Conservation (phyloP, 2,797 vertebrate genomes). For the Prionace glauca region DNA sequence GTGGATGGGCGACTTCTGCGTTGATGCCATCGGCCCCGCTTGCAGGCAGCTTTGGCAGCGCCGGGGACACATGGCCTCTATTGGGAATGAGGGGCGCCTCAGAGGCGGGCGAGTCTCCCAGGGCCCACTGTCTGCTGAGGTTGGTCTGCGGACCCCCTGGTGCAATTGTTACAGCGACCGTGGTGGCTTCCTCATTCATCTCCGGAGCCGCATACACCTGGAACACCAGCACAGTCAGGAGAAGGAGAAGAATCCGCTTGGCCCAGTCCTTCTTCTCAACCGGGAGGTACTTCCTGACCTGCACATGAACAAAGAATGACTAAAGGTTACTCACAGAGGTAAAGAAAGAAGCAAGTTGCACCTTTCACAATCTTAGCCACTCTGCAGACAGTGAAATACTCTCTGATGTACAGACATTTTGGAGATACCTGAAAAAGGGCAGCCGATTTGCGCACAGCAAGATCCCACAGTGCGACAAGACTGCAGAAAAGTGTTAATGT, state of each 20-base stretch:
- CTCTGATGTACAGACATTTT: background rate
- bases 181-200: background rate
- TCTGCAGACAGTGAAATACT: background rate
- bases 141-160: background rate
- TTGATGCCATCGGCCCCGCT: background rate
- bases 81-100: background rate
- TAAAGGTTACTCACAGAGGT: background rate
- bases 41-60: background rate
- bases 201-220: constrained; percentile 48
- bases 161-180: background rate
- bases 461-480: background rate
- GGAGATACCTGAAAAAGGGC: too few relatives aligned
- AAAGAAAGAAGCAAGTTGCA: background rate
- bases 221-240: constrained; percentile 48
- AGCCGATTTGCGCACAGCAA: background rate
- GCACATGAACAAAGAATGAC: background rate
- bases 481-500: background rate
- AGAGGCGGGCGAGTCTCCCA: background rate
- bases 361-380: background rate
- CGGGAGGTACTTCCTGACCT: constrained; percentile 50
- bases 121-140: background rate
- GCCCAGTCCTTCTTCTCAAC: constrained; percentile 45
- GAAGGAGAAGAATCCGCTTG: constrained; percentile 46
- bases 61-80: background rate
- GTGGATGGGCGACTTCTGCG: background rate